Evolutionary conservation across 2,797 vertebrate species (phyloP).

Genomic region (Enteromius mattozi): DNA sequence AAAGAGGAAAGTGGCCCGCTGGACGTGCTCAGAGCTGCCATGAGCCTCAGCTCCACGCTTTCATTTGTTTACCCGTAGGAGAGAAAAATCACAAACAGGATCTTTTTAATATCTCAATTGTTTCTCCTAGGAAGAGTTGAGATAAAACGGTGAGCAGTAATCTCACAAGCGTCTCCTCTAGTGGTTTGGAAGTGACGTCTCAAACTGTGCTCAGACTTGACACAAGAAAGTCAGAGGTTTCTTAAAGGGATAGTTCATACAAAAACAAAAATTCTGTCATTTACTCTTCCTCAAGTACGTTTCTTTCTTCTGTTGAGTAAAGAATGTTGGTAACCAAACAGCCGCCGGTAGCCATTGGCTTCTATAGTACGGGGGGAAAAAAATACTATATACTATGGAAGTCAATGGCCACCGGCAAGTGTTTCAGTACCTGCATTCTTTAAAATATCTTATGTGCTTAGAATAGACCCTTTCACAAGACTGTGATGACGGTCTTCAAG

Average conservation of each 20-base stretch:
- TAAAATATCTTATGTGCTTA: neutral
- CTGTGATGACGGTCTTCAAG: too few species aligned
- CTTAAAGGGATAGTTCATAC: neutral
- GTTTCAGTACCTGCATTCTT: neutral
- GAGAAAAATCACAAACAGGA: conserved; percentile 26
- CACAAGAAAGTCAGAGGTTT: neutral
- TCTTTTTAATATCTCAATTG: conserved; percentile 40
- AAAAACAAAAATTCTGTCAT: neutral
- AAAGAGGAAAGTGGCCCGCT: conserved; percentile 69
- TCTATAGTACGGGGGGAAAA: neutral
- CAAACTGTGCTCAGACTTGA: neutral
- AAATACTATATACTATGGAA: neutral
- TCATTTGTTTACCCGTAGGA: conserved; percentile 15
- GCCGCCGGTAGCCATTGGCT: neutral
- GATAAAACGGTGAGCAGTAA: neutral
- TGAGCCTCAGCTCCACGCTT: neutral
- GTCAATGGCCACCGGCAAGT: neutral
- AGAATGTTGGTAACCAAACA: neutral
- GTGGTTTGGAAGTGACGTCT: neutral
- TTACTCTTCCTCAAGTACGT: neutral
- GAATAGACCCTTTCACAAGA: neutral
- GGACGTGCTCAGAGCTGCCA: conserved; percentile 58
- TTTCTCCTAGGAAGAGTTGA: neutral
- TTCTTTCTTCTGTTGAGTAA: neutral
- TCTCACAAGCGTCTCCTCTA: neutral